Evolutionary conservation across 2,113 vertebrate genomes (phyloP), one percentile per base, ranked within the genome.

Genomic region (Hyla sarda): DNA sequence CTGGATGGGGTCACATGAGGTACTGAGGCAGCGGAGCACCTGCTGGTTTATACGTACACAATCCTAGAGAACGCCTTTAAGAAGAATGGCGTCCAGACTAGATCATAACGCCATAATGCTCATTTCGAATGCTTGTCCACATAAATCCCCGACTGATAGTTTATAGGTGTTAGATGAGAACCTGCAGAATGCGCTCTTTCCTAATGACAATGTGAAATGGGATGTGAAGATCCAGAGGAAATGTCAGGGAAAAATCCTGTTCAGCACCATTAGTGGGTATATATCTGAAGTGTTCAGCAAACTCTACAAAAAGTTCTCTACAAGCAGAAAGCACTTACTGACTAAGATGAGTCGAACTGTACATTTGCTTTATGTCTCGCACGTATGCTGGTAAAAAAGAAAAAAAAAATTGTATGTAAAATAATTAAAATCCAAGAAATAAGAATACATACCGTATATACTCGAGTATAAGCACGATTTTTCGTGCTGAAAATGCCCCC

Each of bases 111-210:
- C 34, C 41, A 30, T 25, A 60, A 52, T 4, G 60, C n/a, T 19
- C 3, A 62, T 65, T 65, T 62, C 2, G n/a, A 23, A 21, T 32
- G 54, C 37, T 32, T 21, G 34, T 17, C 82, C 25, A 3, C 50
- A 17, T 50, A 77, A 84, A 47, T 45, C 37, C 50, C 71, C 54
- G 11, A 45, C 14, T 30, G 52, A 1, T 30, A 76, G 11, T 76
- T 45, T 45, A 65, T 13, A 11, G 37, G 30, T 21, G 28, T 34
- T 47, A 50, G 25, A 48, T 34, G 17, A 62, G 58, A 65, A 76
- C 52, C 52, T 84, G 82, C 82, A 75, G 37, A 75, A 84, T 75
- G 34, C 47, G 82, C 82, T 75, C 82, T 84, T 62, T 47, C n/a
- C 62, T 84, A 75, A 84, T 30, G 69, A 72, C 52, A 2, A 19